Evolutionary conservation across 2,113 vertebrate species (phyloP).

Genomic region (Elgaria multicarinata): DNA sequence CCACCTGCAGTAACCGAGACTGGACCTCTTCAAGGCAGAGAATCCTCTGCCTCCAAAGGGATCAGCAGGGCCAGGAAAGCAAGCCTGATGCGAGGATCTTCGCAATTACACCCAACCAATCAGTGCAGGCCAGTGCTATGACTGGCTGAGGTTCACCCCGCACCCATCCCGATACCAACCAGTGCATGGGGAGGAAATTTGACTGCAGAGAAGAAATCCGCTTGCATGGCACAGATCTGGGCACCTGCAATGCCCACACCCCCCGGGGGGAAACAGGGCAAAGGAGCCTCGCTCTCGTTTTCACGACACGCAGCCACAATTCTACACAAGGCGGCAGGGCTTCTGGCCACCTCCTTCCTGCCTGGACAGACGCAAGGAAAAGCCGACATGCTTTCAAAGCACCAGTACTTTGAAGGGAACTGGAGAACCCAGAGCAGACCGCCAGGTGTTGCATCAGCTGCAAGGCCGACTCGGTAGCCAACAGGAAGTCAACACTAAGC

Average conservation of each 20-base stretch:
- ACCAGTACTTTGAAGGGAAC: slow-evolving; percentile 49
- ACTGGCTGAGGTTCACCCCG: slow-evolving; percentile 48
- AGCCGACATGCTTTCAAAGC: slow-evolving; percentile 38
- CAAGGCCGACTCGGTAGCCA: slow-evolving; percentile 59
- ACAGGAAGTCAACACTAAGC: slow-evolving; percentile 64
- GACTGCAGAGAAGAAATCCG: slow-evolving; percentile 22
- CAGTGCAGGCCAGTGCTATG: slow-evolving; percentile 33
- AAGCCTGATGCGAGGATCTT: background rate
- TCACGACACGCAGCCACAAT: background rate
- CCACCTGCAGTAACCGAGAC: background rate
- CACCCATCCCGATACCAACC: slow-evolving; percentile 15
- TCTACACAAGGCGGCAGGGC: background rate
- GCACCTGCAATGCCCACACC: slow-evolving; percentile 38
- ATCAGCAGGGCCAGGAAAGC: background rate
- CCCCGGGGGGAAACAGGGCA: slow-evolving; percentile 29
- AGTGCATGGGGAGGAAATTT: slow-evolving; percentile 29
- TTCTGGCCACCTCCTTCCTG: background rate
- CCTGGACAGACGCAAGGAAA: slow-evolving; percentile 27
- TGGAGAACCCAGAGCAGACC: slow-evolving; percentile 44
- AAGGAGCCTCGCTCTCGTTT: slow-evolving; percentile 15
- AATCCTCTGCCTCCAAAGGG: background rate
- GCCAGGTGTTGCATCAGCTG: slow-evolving; percentile 43
- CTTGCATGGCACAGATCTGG: slow-evolving; percentile 27
- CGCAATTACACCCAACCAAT: background rate
- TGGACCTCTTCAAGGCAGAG: background rate